Evolutionary conservation across 2,113 vertebrate species (phyloP).

Genomic region (Antigone vipio): DNA sequence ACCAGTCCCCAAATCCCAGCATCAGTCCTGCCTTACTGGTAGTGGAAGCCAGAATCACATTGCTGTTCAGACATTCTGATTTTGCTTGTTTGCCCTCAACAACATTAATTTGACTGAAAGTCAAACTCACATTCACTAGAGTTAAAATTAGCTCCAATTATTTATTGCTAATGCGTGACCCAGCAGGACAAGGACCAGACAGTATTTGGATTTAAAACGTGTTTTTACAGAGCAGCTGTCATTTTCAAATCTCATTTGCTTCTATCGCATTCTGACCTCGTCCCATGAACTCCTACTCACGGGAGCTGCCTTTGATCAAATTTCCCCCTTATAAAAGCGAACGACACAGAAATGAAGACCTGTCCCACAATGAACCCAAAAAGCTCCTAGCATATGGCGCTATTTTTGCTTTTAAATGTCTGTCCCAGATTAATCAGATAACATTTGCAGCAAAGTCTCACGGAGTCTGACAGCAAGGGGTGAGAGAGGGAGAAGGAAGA

Average conservation of each 20-base stretch:
- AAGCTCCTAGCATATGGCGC: background rate
- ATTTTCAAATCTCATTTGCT: background rate
- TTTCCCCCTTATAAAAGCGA: background rate
- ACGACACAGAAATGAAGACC: background rate
- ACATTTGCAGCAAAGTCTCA: background rate
- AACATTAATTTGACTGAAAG: background rate
- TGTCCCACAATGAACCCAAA: background rate
- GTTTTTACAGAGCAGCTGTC: background rate
- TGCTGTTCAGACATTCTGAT: background rate
- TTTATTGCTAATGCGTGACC: background rate
- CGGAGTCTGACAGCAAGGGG: background rate
- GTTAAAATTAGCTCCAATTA: background rate
- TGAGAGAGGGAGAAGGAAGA: background rate
- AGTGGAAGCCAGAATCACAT: background rate
- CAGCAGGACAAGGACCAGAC: background rate
- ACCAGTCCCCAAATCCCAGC: background rate
- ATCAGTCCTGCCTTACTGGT: background rate
- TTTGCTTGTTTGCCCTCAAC: background rate
- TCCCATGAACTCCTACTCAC: rapidly evolving
- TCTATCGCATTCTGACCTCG: background rate
- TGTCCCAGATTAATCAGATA: background rate
- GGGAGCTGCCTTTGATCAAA: background rate
- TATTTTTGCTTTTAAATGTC: background rate
- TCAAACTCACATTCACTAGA: rapidly evolving
- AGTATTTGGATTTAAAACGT: background rate